Percentiles rank a stretch among this genome's conserved stretches.
Conservation (phyloP, 2,113 vertebrate genomes). For the Onychostoma macrolepis region DNA sequence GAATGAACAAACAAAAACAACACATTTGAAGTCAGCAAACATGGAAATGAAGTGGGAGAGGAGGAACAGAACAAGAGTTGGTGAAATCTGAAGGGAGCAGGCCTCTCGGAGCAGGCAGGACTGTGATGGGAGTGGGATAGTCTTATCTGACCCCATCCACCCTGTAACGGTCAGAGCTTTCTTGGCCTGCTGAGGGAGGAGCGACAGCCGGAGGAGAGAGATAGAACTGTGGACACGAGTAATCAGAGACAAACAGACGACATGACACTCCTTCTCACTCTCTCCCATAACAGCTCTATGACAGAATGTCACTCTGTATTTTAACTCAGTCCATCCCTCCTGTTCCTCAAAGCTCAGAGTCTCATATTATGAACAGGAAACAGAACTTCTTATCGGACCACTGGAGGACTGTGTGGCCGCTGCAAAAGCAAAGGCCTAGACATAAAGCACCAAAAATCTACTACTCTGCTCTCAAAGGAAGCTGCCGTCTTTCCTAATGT, state of each 20-base stretch:
- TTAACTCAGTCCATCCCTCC: slow-evolving; percentile 11
- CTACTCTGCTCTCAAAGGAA: neutral
- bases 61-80: neutral
- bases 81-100: slow-evolving; percentile 81
- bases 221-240: slow-evolving; percentile 43
- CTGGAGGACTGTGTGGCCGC: neutral
- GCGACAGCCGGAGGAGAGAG: slow-evolving; percentile 43
- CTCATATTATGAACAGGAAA: slow-evolving; percentile 45
- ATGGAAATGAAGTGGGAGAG: slow-evolving; percentile 6
- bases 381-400: slow-evolving; percentile 43
- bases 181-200: slow-evolving; percentile 53
- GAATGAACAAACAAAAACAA: neutral
- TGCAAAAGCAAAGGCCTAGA: neutral
- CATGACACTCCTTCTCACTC: slow-evolving; percentile 9
- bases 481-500: neutral
- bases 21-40: neutral
- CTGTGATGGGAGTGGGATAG: slow-evolving; percentile 75
- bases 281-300: slow-evolving; percentile 13
- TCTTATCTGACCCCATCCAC: slow-evolving; percentile 79
- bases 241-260: slow-evolving; percentile 57
- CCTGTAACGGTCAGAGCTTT: slow-evolving; percentile 76
- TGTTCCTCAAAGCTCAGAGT: slow-evolving; percentile 38
- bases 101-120: slow-evolving; percentile 32
- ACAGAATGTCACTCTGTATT: slow-evolving; percentile 48
- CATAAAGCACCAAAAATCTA: slow-evolving; percentile 39